Evolutionary conservation across 2,797 vertebrate species (phyloP).

Genomic region (Gadopsis bispinosus): DNA sequence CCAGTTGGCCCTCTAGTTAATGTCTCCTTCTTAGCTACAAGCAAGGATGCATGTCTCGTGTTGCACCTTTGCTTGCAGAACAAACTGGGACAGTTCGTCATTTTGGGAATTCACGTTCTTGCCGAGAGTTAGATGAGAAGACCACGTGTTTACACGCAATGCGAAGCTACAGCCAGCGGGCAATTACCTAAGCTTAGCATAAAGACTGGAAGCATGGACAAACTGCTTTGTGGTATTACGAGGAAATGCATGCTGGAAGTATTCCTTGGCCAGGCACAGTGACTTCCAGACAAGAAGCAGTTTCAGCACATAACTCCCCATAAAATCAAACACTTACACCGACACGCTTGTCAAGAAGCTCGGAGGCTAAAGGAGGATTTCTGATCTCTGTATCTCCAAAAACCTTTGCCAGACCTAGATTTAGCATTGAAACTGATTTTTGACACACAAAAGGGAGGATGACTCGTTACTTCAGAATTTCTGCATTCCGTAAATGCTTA

Average conservation of each 20-base stretch:
- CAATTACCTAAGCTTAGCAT: not conserved
- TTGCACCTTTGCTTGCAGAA: not conserved
- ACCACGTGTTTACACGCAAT: not conserved
- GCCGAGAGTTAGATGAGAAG: not conserved
- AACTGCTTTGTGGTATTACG: not conserved
- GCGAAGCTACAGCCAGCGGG: not conserved
- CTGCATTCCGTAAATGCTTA: not conserved
- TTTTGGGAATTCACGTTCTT: not conserved
- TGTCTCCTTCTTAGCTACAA: not conserved
- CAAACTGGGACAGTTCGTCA: not conserved
- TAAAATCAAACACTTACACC: not conserved
- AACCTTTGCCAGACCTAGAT: conserved; percentile 5
- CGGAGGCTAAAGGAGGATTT: conserved; percentile 4
- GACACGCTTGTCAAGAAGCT: not conserved
- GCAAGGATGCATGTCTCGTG: not conserved
- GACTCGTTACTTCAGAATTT: not conserved
- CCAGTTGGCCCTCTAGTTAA: not conserved
- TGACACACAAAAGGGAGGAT: not conserved
- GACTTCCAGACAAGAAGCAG: not conserved
- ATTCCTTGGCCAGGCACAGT: not conserved
- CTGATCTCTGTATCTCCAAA: conserved; percentile 15
- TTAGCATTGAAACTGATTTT: not conserved
- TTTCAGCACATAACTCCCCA: not conserved
- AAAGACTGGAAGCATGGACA: not conserved
- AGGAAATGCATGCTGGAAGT: not conserved